Percentiles rank a stretch among this genome's conserved stretches.
These are phyloP conservation scores for Drosophila nigrodunni DNA, from an alignment of 1,140 invertebrate species.

Conservation along the genomic window DNA sequence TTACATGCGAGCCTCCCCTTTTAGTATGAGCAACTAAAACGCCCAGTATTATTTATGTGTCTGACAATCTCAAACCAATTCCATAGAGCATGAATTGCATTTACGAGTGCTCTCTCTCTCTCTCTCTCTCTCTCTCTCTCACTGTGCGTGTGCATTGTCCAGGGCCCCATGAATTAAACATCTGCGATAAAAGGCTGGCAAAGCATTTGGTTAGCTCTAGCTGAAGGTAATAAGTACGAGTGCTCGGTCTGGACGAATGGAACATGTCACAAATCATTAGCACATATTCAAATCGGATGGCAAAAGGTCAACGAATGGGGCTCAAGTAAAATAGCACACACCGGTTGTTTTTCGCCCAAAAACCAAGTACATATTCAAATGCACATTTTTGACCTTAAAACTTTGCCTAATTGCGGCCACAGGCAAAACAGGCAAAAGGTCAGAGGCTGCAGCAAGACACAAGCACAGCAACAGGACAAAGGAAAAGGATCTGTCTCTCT, in stretches of 20 bases:
- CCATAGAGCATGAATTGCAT: constrained; percentile 13
- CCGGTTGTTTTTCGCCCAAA: constrained; percentile 9
- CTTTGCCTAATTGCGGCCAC: constrained; percentile 70
- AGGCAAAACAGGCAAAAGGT: constrained; percentile 53
- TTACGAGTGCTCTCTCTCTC: constrained; percentile 2
- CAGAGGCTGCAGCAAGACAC: constrained; percentile 43
- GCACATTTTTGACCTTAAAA: constrained; percentile 65
- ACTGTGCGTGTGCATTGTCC: constrained; percentile 17
- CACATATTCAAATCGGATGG: constrained; percentile 74
- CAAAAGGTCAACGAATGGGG: constrained; percentile 44
- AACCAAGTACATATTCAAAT: constrained; percentile 62
- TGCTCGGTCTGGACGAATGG: constrained; percentile 15
- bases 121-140: background rate
- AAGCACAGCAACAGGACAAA: constrained; percentile 33
- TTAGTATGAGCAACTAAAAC: constrained; percentile 72
- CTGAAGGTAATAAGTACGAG: constrained; percentile 11
- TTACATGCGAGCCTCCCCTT: constrained; percentile 75
- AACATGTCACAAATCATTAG: constrained; percentile 82
- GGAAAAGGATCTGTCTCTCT: constrained; percentile 30
- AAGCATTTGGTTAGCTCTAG: constrained; percentile 15
- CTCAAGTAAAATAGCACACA: constrained; percentile 22
- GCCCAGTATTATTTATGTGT: constrained; percentile 76
- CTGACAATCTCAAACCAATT: constrained; percentile 35
- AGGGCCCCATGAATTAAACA: constrained; percentile 73
- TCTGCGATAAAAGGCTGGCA: constrained; percentile 65